phyloP scores from a whole-genome alignment of 2,113 vertebrate species.

The Psittacula cyanocephala region DNA sequence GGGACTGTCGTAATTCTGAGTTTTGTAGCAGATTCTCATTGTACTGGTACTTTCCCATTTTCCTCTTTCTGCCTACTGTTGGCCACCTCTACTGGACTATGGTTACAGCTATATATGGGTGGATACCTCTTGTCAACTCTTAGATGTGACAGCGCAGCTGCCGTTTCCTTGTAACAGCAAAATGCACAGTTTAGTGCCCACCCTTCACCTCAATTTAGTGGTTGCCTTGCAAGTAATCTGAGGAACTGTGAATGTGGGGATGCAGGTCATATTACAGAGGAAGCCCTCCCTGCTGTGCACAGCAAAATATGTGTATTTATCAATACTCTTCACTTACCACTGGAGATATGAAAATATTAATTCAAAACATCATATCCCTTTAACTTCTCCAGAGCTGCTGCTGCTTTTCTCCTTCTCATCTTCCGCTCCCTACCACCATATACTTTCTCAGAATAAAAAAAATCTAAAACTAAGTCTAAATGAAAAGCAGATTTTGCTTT shows the following conservation, averaged over 20 bases:
- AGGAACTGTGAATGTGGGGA: neutral
- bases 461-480: neutral
- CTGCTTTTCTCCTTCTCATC: neutral
- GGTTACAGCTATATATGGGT: neutral
- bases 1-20: neutral
- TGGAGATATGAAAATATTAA: neutral
- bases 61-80: neutral
- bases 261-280: accelerated
- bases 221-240: neutral
- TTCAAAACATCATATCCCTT: neutral
- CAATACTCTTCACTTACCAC: neutral
- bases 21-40: neutral
- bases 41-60: neutral
- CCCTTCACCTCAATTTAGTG: neutral
- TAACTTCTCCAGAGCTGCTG: neutral
- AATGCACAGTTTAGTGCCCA: neutral
- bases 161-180: neutral
- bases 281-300: neutral
- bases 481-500: neutral
- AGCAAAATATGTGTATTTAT: neutral
- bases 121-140: neutral
- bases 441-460: neutral
- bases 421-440: neutral
- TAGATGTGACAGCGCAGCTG: neutral
- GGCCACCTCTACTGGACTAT: neutral